Conservation (phyloP, 1,140 invertebrate genomes). For the Drosophila nigromelanica region DNA sequence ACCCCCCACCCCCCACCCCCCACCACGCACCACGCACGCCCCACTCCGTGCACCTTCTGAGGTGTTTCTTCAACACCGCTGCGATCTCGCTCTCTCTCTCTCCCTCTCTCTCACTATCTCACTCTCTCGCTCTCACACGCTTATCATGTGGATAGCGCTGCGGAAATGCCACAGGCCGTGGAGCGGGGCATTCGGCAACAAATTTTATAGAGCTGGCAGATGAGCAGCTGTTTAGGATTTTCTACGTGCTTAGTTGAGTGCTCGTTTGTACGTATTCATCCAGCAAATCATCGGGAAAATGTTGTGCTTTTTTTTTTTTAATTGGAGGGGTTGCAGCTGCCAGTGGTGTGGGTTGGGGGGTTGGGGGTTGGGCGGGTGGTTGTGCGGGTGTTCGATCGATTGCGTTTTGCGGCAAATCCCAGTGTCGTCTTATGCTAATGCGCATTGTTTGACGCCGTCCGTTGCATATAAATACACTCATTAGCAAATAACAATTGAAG, state of each 20-base stretch:
- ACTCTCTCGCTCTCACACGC: background rate
- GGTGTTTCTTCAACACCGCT: too few relatives aligned
- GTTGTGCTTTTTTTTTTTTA: slow-evolving; percentile 43
- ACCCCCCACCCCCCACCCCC: background rate
- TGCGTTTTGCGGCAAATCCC: background rate
- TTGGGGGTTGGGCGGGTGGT: too few relatives aligned
- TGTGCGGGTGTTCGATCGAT: too few relatives aligned
- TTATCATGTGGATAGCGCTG: background rate
- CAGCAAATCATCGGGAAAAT: slow-evolving; percentile 24
- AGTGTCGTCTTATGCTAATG: slow-evolving; percentile 27
- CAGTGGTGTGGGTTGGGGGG: too few relatives aligned
- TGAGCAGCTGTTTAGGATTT: slow-evolving; percentile 18
- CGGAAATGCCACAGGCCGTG: slow-evolving; percentile 35
- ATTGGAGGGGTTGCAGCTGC: background rate
- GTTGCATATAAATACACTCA: slow-evolving; percentile 43
- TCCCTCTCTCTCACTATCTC: too few relatives aligned
- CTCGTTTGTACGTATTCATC: slow-evolving; percentile 1
- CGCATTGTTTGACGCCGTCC: slow-evolving; percentile 11
- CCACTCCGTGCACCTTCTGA: background rate
- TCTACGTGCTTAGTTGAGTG: background rate
- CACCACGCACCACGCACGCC: background rate
- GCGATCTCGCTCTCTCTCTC: background rate
- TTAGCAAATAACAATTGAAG: slow-evolving; percentile 34
- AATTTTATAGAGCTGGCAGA: slow-evolving; percentile 3
- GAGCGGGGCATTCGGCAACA: background rate